Conservation (phyloP, 2,888 invertebrate genomes). For the Calliphora vomitoria region DNA sequence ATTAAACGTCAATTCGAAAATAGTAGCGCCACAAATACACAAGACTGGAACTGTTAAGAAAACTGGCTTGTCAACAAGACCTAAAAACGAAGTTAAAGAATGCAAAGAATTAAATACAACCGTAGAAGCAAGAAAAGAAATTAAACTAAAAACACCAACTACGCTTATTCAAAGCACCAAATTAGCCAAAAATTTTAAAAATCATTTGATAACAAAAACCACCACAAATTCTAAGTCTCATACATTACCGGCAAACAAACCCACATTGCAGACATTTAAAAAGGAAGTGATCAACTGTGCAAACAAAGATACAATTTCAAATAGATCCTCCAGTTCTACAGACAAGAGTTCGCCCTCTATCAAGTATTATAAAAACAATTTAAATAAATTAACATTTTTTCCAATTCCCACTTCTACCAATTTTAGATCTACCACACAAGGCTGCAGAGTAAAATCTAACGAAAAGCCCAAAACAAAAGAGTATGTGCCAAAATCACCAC, state of each 20-base stretch:
- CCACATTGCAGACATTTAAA: background rate
- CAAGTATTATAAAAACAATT: constrained; percentile 54
- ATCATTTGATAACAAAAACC: background rate
- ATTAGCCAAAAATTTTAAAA: constrained; percentile 3
- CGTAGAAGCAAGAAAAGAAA: background rate
- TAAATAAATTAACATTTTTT: background rate
- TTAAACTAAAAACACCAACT: background rate
- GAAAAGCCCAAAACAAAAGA: constrained; percentile 62
- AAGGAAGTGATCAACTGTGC: background rate
- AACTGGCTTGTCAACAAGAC: background rate
- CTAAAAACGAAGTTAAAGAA: background rate
- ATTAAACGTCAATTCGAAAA: background rate
- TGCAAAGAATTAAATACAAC: background rate
- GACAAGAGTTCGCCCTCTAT: constrained; percentile 65
- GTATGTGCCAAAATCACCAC: constrained; percentile 51
- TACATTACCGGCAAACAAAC: background rate
- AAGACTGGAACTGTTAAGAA: background rate
- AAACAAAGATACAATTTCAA: constrained; percentile 61
- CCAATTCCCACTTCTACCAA: background rate
- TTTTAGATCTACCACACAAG: constrained; percentile 26
- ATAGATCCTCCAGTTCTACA: constrained; percentile 69
- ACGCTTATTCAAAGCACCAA: background rate
- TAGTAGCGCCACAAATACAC: background rate
- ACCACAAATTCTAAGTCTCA: background rate
- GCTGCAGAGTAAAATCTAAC: background rate